phyloP scores from a whole-genome alignment of 1,140 invertebrate species.

The Ylistrum balloti region DNA sequence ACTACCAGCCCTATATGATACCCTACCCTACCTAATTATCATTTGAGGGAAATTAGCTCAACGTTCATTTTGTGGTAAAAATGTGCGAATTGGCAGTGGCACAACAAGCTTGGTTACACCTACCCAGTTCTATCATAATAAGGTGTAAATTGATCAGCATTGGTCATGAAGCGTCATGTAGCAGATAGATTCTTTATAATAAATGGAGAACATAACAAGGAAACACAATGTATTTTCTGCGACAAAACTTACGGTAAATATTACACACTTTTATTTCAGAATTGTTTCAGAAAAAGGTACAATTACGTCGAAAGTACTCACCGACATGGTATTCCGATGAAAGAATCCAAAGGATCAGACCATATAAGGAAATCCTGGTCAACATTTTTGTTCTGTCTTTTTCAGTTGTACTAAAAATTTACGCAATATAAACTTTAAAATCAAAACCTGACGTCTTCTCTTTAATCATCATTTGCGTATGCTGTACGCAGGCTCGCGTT shows the following conservation, averaged over 20 bases:
- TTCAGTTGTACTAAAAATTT: background rate
- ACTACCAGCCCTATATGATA: too few relatives aligned
- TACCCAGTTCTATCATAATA: too few relatives aligned
- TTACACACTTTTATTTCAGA: too few relatives aligned
- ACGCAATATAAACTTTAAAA: background rate
- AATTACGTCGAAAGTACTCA: background rate
- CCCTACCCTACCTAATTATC: background rate
- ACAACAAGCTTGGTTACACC: too few relatives aligned
- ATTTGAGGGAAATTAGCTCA: background rate
- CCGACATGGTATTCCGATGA: background rate
- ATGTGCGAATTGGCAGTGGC: too few relatives aligned
- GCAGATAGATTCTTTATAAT: too few relatives aligned
- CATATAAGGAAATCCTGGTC: background rate
- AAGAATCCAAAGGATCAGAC: background rate
- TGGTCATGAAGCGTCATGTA: too few relatives aligned
- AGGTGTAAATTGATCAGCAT: too few relatives aligned
- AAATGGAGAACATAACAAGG: background rate
- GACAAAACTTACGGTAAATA: background rate
- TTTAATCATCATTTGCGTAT: background rate
- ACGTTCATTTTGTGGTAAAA: too few relatives aligned
- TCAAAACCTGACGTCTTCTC: background rate
- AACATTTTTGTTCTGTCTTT: background rate
- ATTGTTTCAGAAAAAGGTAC: too few relatives aligned
- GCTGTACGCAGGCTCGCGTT: background rate
- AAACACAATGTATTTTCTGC: background rate